These are phyloP conservation scores for Corythoichthys intestinalis DNA, from an alignment of 2,113 vertebrate species.

Conservation along the genomic window DNA sequence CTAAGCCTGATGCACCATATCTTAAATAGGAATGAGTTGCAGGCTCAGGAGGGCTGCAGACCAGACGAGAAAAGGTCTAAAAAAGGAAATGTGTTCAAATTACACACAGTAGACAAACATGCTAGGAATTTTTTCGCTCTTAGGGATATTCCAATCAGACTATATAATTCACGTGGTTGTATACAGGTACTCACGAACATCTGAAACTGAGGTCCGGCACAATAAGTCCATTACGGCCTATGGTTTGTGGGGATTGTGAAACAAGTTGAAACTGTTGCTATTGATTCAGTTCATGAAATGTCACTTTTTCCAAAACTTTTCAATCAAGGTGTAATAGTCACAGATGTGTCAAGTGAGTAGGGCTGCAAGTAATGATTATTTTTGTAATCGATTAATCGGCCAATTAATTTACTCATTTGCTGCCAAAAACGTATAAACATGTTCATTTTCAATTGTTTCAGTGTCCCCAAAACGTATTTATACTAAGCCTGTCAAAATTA, in stretches of 20 bases:
- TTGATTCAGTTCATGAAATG: too few species aligned
- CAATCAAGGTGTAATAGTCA: too few species aligned
- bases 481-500: too few species aligned
- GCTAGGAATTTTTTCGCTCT: constrained; percentile 31
- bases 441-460: too few species aligned
- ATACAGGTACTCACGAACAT: constrained; percentile 22
- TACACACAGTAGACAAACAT: constrained; percentile 43
- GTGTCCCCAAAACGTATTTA: too few species aligned
- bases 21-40: constrained; percentile 57
- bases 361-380: too few species aligned
- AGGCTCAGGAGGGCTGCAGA: constrained; percentile 34
- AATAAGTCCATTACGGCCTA: background rate
- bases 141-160: constrained; percentile 13
- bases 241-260: background rate
- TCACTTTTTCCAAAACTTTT: too few species aligned
- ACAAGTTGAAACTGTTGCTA: background rate
- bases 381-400: too few species aligned
- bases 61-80: constrained; percentile 23
- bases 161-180: constrained; percentile 23
- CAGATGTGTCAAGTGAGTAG: too few species aligned
- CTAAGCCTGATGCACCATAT: constrained; percentile 69
- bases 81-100: constrained; percentile 40
- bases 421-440: too few species aligned
- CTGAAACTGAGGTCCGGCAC: background rate
- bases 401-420: too few species aligned